Evolutionary conservation across 2,888 invertebrate species (phyloP), one percentile per base, ranked within the genome.

Genomic region (Hyles lineata): DNA sequence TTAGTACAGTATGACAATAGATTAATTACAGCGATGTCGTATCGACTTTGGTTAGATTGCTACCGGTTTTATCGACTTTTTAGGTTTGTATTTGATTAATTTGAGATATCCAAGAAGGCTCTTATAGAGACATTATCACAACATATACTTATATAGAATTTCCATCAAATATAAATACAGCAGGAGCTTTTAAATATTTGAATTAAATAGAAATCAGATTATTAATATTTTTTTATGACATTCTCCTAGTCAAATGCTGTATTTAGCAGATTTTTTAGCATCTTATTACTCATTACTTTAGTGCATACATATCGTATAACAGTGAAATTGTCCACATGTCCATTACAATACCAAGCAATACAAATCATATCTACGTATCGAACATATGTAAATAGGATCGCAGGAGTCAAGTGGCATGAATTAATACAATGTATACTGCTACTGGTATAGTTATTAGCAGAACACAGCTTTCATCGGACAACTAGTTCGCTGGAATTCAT

Each of bases 401-500:
- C 21, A 11, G 63, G 43, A 43, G 43, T 43, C 43, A 43, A 43
- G 43, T 43, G 43, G 55, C n/a, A 55, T 32, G 55, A 67, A 58
- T 72, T 63, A 72, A 73, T 67, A 76, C 71, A 76, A 76, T 77
- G 55, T 75, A 70, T 43, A 62, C 77, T 78, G 78, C 76, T 78
- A 81, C 80, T 74, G 76, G 80, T 83, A 80, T 87, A 83, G 89
- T 87, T 91, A 90, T 90, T 89, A 90, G 88, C 85, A 63, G 84
- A 81, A 81, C 82, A 79, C 80, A 82, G 79, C 91, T 91, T 92
- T 92, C 90, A 87, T 89, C 86, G 82, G 80, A 85, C 86, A 90
- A 89, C 88, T 89, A 85, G 89, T 85, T 83, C 87, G 86, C 88
- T 89, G 85, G 90, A 89, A 87, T 86, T 85, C 89, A 83, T 86